Percentiles rank a stretch among this genome's conserved stretches.
Conservation (phyloP, 2,797 vertebrate species). For the Rallus crepitans region DNA sequence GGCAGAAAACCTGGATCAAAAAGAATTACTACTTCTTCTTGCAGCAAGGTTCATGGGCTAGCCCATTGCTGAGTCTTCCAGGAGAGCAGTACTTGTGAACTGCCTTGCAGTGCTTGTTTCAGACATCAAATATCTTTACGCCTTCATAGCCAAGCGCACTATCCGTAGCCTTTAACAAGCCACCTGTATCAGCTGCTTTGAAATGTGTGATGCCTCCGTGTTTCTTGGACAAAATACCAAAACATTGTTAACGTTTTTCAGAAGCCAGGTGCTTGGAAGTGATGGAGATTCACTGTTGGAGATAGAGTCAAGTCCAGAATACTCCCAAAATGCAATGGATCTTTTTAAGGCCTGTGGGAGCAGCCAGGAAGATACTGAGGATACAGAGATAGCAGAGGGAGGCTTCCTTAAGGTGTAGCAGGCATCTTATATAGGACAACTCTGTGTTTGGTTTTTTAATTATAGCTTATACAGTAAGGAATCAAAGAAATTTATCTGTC, state of each 20-base stretch:
- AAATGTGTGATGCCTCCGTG: neutral
- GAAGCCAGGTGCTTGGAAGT: conserved; percentile 83
- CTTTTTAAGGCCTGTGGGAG: conserved; percentile 76
- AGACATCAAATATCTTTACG: neutral
- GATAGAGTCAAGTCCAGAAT: conserved; percentile 83
- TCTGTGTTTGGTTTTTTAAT: neutral
- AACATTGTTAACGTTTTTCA: conserved; percentile 74
- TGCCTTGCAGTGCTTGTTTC: neutral
- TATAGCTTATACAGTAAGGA: conserved; percentile 14
- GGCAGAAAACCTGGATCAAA: neutral
- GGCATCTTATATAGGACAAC: conserved; percentile 44
- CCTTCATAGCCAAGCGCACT: neutral
- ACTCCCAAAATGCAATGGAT: conserved; percentile 73
- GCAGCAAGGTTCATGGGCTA: neutral
- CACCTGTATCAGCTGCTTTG: neutral
- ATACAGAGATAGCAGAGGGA: conserved; percentile 71
- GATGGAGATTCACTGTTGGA: conserved; percentile 83
- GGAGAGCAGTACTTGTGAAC: neutral
- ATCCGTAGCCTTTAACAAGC: neutral
- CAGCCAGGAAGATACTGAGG: conserved; percentile 80
- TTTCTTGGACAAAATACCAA: conserved; percentile 51
- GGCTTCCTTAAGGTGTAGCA: conserved; percentile 73
- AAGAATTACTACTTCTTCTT: neutral
- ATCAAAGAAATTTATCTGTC: neutral
- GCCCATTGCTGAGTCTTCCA: neutral